Conservation (phyloP, 2,797 vertebrate species). For the Lutjanus argentimaculatus region DNA sequence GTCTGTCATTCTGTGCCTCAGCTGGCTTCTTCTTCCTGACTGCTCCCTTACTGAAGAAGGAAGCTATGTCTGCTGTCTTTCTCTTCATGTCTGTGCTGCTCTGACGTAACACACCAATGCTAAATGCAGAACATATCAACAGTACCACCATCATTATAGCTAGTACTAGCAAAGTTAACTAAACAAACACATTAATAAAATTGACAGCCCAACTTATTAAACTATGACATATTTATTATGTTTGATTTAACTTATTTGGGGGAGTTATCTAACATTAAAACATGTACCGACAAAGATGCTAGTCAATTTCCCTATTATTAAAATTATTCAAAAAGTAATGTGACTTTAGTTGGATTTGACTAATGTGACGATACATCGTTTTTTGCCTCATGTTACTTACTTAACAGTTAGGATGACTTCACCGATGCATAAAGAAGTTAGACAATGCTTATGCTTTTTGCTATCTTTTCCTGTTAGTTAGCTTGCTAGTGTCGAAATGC, state of each 20-base stretch:
- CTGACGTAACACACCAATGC: not conserved
- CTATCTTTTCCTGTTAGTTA: too few species aligned
- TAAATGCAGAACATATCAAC: constrained; percentile 1
- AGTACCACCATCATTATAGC: not conserved
- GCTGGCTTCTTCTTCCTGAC: not conserved
- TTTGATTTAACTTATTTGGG: not conserved
- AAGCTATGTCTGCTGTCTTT: not conserved
- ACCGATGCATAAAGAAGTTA: too few species aligned
- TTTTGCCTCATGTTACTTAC: too few species aligned
- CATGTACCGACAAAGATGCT: too few species aligned
- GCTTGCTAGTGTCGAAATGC: too few species aligned
- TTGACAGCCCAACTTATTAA: not conserved
- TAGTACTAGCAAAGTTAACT: not conserved
- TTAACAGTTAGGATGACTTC: too few species aligned
- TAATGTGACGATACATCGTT: too few species aligned
- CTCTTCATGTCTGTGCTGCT: not conserved
- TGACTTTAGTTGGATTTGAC: too few species aligned
- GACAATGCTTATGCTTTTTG: too few species aligned
- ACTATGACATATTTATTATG: not conserved
- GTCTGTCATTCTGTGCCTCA: not conserved
- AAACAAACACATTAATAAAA: not conserved
- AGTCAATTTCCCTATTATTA: too few species aligned
- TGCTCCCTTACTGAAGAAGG: not conserved
- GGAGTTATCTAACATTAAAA: not conserved
- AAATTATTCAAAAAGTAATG: too few species aligned